Evolutionary conservation across 2,797 vertebrate species (phyloP).

Genomic region (Vespertilio murinus): DNA sequence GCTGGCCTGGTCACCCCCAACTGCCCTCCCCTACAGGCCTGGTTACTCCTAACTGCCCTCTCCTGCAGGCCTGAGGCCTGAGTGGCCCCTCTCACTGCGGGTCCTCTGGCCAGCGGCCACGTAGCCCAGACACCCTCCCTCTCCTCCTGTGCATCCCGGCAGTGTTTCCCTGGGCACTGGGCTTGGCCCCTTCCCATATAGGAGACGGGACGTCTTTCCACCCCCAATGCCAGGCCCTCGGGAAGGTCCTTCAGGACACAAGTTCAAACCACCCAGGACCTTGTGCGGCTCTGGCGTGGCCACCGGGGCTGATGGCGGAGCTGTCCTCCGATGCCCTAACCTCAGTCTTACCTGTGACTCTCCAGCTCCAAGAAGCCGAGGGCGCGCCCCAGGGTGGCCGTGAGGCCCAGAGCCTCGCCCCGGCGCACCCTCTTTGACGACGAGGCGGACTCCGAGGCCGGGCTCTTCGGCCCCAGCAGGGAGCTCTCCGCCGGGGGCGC

Average conservation of each 20-base stretch:
- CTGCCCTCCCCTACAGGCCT: too few relatives aligned
- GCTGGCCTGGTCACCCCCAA: too few relatives aligned
- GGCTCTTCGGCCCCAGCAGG: slow-evolving; percentile 81
- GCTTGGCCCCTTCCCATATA: fast-evolving
- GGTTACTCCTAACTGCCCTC: too few relatives aligned
- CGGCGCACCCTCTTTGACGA: slow-evolving; percentile 86
- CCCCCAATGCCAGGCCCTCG: fast-evolving
- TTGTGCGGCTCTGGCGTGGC: background rate
- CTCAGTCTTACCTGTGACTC: slow-evolving; percentile 42
- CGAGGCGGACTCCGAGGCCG: slow-evolving; percentile 82
- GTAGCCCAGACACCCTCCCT: fast-evolving
- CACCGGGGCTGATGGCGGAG: fast-evolving
- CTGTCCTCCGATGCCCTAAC: background rate
- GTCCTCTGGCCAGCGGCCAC: fast-evolving
- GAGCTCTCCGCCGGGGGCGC: slow-evolving; percentile 24
- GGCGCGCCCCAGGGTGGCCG: slow-evolving; percentile 49
- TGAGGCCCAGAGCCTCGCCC: slow-evolving; percentile 43
- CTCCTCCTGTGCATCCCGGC: background rate
- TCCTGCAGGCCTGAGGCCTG: background rate
- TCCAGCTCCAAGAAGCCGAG: slow-evolving; percentile 85
- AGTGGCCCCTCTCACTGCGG: too few relatives aligned
- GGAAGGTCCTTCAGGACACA: background rate
- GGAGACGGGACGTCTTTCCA: background rate
- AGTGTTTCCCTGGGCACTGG: fast-evolving
- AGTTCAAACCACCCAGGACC: fast-evolving